Base-by-base conservation (phyloP, 1,140 invertebrate species). In the Atopsyche davidsoni region DNA sequence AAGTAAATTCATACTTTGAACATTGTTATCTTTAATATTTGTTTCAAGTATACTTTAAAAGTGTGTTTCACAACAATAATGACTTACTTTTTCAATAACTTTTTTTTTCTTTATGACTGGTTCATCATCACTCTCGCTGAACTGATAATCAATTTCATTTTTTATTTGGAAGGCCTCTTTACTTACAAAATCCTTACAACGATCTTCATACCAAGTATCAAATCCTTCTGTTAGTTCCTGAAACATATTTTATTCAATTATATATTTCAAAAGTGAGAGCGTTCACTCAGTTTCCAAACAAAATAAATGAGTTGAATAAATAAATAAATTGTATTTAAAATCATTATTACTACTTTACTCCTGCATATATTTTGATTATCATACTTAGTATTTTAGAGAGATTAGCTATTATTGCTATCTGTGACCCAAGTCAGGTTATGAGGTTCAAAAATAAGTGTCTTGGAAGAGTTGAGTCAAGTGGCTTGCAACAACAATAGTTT, bases 81-180 rank as follows among this genome's bases (percentile, higher is more conserved):
- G 9, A 40, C 24, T 11, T 21, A 40, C 28, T 32, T 34, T 46
- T 32, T 17, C 28, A 16, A 31, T 52, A 3, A 14, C 22, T n/a
- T 46, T 48, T 2, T 34, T 34, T 44, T 25, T 43, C 10, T 56
- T 43, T n/a, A 47, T 39, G 34, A 55, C 39, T 3, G 42, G 48
- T 56, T 56, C 49, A 34, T 51, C 34, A 14, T 51, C 54, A 44
- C 54, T 51, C 6, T 46, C 45, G 22, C 19, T 34, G 34, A 51
- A 56, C 16, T 51, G 21, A 31, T 43, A 36, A 43, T 47, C 17
- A 24, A 31, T 22, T 48, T 56, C 54, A 34, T 38, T 41, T 46
- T 55, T 57, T 11, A 52, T 31, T 18, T 47, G 11, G 2, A 18
- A 9, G 3, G 14, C 16, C 24, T 39, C 17, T 4, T 14, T 28